phyloP scores from a whole-genome alignment of 2,888 invertebrate genomes.

The Holacanthella duospinosa region DNA sequence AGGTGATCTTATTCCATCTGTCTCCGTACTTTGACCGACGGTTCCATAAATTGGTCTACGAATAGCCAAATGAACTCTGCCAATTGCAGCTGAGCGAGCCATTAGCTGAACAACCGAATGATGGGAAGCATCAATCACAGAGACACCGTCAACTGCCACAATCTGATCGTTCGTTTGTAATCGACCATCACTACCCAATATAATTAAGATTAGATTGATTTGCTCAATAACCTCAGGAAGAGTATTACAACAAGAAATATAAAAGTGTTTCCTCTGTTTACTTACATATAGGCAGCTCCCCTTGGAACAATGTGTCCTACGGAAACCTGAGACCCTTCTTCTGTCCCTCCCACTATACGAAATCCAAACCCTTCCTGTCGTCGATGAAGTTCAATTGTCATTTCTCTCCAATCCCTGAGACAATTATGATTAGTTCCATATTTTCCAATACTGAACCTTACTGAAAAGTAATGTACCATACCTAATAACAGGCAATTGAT shows the following conservation, averaged over 20 bases:
- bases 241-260: background rate
- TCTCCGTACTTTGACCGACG: constrained; percentile 10
- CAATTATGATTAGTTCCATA: too few species aligned
- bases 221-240: too few species aligned
- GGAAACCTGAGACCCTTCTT: constrained; percentile 90
- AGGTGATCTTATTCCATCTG: constrained; percentile 16
- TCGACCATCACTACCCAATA: constrained; percentile 68
- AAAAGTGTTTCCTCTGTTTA: background rate
- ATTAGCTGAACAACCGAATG: constrained; percentile 86
- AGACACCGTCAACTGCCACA: constrained; percentile 79
- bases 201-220: too few species aligned
- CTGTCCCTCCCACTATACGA: constrained; percentile 93
- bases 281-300: constrained; percentile 52
- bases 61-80: constrained; percentile 71
- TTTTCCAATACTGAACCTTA: background rate
- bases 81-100: constrained; percentile 74
- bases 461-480: constrained; percentile 1
- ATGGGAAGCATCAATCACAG: constrained; percentile 76
- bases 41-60: constrained; percentile 44
- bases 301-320: constrained; percentile 95
- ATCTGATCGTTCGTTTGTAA: constrained; percentile 88
- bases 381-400: constrained; percentile 70
- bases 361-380: constrained; percentile 94
- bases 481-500: constrained; percentile 22
- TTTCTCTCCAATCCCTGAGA: constrained; percentile 49